Conservation (phyloP, 2,797 vertebrate genomes). For the Diceros bicornis region DNA sequence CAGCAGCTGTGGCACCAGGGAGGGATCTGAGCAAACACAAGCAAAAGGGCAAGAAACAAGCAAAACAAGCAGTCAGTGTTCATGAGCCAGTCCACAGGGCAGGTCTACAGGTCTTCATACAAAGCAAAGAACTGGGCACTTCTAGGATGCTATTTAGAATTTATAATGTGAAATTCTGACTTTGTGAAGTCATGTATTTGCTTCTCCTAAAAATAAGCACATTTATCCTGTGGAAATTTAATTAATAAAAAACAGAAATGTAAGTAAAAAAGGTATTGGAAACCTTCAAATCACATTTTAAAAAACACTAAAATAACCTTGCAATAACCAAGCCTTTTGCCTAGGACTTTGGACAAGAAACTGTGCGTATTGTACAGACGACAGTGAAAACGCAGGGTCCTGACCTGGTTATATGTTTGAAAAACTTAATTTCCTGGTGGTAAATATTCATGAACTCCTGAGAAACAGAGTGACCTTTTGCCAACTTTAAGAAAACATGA, state of each 20-base stretch:
- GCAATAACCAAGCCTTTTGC: neutral
- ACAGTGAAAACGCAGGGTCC: neutral
- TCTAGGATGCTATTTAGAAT: neutral
- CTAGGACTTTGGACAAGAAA: neutral
- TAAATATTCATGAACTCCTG: neutral
- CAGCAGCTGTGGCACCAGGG: slow-evolving; percentile 96
- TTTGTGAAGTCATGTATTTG: slow-evolving; percentile 30
- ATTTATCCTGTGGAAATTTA: neutral
- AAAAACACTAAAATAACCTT: neutral
- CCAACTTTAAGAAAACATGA: neutral
- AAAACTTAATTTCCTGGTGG: neutral
- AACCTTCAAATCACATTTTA: neutral
- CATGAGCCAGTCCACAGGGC: neutral
- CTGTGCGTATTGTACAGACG: accelerated
- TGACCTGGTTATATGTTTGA: neutral
- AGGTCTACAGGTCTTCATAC: neutral
- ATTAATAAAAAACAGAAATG: neutral
- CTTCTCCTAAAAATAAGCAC: slow-evolving; percentile 23
- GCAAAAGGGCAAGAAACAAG: slow-evolving; percentile 43
- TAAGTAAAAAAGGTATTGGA: neutral
- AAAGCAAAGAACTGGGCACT: accelerated
- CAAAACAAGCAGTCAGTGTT: slow-evolving; percentile 52
- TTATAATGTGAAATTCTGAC: slow-evolving; percentile 8
- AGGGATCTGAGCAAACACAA: slow-evolving; percentile 91
- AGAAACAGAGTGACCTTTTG: neutral